Percentiles rank a stretch among this genome's conserved stretches.
phyloP scores from a whole-genome alignment of 35 echinoderm and acorn worm species.

The Hemicentrotus pulcherrimus region DNA sequence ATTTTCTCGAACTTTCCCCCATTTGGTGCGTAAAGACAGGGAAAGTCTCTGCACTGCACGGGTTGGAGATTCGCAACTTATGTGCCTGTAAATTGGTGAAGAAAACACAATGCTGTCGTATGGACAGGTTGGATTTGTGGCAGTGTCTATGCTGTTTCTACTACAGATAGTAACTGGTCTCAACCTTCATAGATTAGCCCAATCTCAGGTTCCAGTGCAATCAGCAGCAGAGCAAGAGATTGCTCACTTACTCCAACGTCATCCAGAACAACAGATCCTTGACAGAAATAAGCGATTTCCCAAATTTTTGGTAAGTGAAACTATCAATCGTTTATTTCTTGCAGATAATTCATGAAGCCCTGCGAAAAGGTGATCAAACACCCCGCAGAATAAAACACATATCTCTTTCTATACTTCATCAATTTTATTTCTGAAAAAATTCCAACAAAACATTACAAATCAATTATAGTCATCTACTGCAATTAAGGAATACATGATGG shows the following conservation, averaged over 20 bases:
- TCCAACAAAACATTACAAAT: no score
- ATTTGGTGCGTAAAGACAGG: background rate
- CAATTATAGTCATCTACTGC: no score
- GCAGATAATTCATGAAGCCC: background rate
- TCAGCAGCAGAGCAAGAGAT: background rate
- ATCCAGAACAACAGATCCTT: background rate
- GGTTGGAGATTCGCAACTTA: background rate
- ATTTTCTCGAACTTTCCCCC: background rate
- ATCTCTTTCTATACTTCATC: no score
- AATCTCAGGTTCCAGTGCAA: background rate
- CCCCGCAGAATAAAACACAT: background rate
- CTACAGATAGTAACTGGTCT: slow-evolving; percentile 8
- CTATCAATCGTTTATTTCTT: background rate
- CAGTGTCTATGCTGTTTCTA: slow-evolving; percentile 17
- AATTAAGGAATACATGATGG: no score
- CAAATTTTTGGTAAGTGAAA: slow-evolving; percentile 3
- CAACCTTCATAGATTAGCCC: background rate
- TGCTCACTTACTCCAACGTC: background rate
- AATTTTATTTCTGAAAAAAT: no score
- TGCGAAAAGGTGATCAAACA: background rate
- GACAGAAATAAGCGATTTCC: slow-evolving; percentile 34
- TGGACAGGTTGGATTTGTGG: background rate
- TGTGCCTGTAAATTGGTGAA: background rate
- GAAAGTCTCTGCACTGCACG: background rate
- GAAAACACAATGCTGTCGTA: slow-evolving; percentile 12